phyloP scores from a whole-genome alignment of 2,797 vertebrate species.

The Todus mexicanus region DNA sequence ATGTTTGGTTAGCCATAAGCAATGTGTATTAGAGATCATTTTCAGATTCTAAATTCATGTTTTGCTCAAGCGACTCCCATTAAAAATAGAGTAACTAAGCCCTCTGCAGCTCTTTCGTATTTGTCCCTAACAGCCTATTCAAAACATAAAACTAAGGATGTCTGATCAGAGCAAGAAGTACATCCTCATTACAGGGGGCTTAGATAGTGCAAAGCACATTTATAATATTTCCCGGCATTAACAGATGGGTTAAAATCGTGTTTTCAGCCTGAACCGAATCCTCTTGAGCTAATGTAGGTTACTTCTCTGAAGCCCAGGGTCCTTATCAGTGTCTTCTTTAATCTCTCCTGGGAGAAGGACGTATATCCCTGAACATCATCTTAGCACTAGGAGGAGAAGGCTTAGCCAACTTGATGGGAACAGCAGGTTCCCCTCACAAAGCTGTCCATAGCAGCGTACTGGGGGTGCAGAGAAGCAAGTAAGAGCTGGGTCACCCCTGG shows the following conservation, averaged over 20 bases:
- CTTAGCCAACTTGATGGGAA: not conserved
- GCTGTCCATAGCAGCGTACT: fast-evolving
- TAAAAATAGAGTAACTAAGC: not conserved
- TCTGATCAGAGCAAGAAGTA: not conserved
- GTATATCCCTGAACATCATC: not conserved
- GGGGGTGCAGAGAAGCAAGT: not conserved
- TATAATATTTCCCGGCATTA: not conserved
- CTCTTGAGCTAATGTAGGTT: not conserved
- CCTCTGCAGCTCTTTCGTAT: not conserved
- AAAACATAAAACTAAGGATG: not conserved
- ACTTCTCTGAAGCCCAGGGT: not conserved
- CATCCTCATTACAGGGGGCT: not conserved
- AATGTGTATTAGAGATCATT: not conserved
- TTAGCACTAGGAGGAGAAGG: not conserved
- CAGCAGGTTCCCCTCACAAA: not conserved
- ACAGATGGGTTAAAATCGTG: not conserved
- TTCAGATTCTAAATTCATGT: not conserved
- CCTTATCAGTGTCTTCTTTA: not conserved
- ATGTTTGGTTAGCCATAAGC: not conserved
- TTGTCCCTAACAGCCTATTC: not conserved
- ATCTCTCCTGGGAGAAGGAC: not conserved
- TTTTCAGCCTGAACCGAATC: not conserved
- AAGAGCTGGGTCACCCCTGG: not conserved
- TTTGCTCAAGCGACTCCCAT: not conserved
- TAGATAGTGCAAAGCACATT: not conserved